phyloP scores from a whole-genome alignment of 2,888 invertebrate species.

The Orgyia antiqua region DNA sequence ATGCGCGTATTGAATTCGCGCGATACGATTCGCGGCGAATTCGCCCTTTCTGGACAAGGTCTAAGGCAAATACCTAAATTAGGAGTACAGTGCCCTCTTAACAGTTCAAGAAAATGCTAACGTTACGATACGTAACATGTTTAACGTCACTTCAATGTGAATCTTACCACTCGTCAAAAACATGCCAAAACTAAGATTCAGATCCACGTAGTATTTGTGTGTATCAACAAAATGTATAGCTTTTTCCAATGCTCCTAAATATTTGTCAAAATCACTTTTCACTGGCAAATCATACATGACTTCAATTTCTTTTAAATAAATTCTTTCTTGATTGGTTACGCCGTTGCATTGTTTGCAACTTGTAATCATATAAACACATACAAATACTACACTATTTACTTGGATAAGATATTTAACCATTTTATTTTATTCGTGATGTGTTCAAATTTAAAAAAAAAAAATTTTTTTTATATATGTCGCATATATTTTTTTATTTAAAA shows the following conservation, averaged over 20 bases:
- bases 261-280: constrained; percentile 31
- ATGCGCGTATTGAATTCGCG: too few relatives aligned
- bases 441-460: too few relatives aligned
- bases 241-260: constrained; percentile 31
- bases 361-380: neutral
- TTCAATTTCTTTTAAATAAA: constrained; percentile 7
- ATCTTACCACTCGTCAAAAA: constrained; percentile 46
- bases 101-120: too few relatives aligned
- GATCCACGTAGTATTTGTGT: constrained; percentile 34
- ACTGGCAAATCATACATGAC: constrained; percentile 25
- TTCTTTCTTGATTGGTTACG: neutral
- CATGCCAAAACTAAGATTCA: constrained; percentile 43
- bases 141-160: too few relatives aligned
- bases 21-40: too few relatives aligned
- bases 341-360: neutral
- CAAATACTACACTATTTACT: neutral
- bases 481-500: too few relatives aligned
- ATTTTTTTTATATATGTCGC: too few relatives aligned
- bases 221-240: constrained; percentile 29
- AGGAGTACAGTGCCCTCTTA: too few relatives aligned
- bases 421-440: too few relatives aligned
- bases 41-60: too few relatives aligned
- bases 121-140: too few relatives aligned
- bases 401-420: neutral
- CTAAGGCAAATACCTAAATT: too few relatives aligned